These are phyloP conservation scores for Taeniopygia guttata DNA, from an alignment of 2,797 vertebrate genomes.

Conservation along the genomic window DNA sequence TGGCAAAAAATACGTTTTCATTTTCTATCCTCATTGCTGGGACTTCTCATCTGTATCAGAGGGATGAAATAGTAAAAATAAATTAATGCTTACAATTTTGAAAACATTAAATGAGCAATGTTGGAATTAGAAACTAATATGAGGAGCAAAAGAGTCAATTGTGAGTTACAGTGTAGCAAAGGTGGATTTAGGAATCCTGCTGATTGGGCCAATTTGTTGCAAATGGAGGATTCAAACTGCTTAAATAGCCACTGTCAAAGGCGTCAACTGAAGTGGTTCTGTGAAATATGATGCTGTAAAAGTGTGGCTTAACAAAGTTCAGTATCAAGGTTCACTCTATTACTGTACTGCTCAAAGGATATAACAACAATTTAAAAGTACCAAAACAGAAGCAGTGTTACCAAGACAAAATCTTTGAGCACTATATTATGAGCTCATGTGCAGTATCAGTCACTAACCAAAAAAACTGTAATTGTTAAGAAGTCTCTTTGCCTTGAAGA, in stretches of 20 bases:
- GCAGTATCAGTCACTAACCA: neutral
- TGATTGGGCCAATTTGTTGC: neutral
- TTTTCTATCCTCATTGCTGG: neutral
- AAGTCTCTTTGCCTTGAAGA: neutral
- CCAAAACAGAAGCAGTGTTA: neutral
- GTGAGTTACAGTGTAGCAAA: neutral
- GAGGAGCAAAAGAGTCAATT: neutral
- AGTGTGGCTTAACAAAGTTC: neutral
- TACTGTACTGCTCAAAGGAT: neutral
- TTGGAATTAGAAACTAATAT: neutral
- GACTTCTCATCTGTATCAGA: neutral
- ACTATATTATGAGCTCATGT: neutral
- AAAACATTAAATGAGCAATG: neutral
- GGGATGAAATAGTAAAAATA: neutral
- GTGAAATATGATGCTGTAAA: neutral
- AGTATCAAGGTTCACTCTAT: neutral
- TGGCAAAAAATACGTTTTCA: neutral
- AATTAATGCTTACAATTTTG: neutral
- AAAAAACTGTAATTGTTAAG: neutral
- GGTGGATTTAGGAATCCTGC: neutral
- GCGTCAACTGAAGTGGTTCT: neutral
- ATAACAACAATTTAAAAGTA: neutral
- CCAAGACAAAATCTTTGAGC: neutral
- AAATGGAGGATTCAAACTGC: fast-evolving
- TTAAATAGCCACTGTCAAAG: neutral